Percentiles rank a stretch among this genome's conserved stretches.
These are phyloP conservation scores for Phoxinus phoxinus DNA, from an alignment of 2,113 vertebrate genomes.

Conservation along the genomic window DNA sequence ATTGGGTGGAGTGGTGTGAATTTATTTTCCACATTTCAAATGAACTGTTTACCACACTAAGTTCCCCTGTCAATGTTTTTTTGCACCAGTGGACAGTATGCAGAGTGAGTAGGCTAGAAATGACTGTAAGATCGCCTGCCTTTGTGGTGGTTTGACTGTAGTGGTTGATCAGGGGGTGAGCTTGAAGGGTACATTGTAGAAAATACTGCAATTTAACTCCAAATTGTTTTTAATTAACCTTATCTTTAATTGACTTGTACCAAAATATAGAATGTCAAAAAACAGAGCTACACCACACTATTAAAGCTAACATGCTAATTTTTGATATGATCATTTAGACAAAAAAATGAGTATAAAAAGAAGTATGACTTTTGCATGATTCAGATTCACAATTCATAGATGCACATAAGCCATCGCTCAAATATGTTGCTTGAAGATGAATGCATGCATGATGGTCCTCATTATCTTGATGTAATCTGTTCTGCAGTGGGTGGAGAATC, in stretches of 20 bases:
- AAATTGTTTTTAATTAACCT: neutral
- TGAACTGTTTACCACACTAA: neutral
- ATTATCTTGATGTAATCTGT: constrained; percentile 14
- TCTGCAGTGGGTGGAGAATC: constrained; percentile 77
- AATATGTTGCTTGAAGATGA: neutral
- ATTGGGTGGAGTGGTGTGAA: neutral
- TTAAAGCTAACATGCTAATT: neutral
- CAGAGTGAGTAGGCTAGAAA: neutral
- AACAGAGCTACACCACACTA: neutral
- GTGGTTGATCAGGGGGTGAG: neutral
- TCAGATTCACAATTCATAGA: neutral
- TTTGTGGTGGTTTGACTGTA: constrained; percentile 1
- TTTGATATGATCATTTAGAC: neutral
- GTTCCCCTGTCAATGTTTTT: constrained; percentile 9
- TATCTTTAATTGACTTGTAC: neutral
- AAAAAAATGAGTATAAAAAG: neutral
- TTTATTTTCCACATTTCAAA: neutral
- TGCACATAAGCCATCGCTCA: neutral
- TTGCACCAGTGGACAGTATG: neutral
- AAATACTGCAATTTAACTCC: neutral
- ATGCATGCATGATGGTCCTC: constrained; percentile 1
- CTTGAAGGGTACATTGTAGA: neutral
- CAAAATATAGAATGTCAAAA: neutral
- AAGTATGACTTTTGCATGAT: too few relatives aligned
- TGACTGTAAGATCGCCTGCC: neutral